These are phyloP conservation scores for Autographa pulchrina DNA, from an alignment of 2,888 invertebrate species.

Conservation along the genomic window DNA sequence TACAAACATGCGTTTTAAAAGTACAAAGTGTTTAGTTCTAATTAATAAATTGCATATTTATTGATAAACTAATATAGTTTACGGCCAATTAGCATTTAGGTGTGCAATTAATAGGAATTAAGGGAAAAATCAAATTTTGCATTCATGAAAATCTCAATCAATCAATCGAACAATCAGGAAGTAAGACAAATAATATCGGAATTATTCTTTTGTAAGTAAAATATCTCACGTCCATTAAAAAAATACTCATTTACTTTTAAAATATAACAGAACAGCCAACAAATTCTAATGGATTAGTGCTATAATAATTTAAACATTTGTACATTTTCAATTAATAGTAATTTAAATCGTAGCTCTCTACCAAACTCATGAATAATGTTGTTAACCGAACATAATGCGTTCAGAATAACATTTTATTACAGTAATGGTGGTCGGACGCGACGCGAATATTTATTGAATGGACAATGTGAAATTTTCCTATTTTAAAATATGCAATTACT, in stretches of 20 bases:
- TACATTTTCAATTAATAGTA: constrained; percentile 49
- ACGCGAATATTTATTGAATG: constrained; percentile 52
- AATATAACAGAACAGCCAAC: background rate
- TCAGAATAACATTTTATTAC: constrained; percentile 66
- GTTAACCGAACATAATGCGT: constrained; percentile 67
- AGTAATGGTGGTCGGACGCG: constrained; percentile 59
- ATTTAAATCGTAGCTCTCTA: constrained; percentile 37
- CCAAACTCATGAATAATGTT: constrained; percentile 65
- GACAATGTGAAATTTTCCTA: constrained; percentile 20
- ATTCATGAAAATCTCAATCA: no score
- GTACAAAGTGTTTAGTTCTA: background rate
- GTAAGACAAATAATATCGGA: no score
- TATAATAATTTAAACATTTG: constrained; percentile 34
- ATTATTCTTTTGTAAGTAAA: no score
- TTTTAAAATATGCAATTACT: constrained; percentile 6
- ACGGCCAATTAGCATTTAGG: no score
- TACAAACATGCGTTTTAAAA: background rate
- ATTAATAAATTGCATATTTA: background rate
- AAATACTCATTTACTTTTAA: background rate
- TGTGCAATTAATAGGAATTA: no score
- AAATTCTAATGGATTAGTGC: constrained; percentile 34
- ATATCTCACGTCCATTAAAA: background rate
- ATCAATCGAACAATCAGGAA: no score
- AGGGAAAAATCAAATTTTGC: no score
- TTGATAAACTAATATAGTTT: background rate